Conservation (phyloP, 2,888 invertebrate genomes). For the Dryobota labecula region DNA sequence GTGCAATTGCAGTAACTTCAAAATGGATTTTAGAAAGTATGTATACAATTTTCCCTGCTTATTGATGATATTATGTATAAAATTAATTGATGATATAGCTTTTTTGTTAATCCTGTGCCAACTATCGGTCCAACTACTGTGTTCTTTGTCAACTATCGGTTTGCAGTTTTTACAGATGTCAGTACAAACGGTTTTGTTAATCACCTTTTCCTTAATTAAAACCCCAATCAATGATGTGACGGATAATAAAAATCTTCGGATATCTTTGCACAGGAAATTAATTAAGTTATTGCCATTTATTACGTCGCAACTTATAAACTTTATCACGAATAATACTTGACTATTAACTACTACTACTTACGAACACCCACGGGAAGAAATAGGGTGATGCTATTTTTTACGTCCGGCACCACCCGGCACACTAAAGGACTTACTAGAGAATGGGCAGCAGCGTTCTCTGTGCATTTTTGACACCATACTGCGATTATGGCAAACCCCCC, state of each 20-base stretch:
- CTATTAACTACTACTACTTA: too few relatives aligned
- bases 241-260: not conserved
- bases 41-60: too few relatives aligned
- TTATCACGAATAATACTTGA: constrained; percentile 8
- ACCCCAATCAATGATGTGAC: constrained; percentile 8
- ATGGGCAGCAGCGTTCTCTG: too few relatives aligned
- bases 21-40: not conserved
- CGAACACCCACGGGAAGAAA: too few relatives aligned
- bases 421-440: too few relatives aligned
- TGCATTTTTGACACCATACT: too few relatives aligned
- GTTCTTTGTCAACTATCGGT: not conserved
- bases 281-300: not conserved
- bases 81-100: not conserved
- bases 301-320: constrained; percentile 4
- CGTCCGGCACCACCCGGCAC: too few relatives aligned
- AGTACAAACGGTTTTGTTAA: constrained; percentile 9
- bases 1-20: not conserved
- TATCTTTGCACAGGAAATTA: not conserved
- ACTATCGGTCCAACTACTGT: too few relatives aligned
- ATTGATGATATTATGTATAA: not conserved
- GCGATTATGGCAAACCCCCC: too few relatives aligned
- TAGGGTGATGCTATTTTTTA: too few relatives aligned
- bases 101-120: not conserved
- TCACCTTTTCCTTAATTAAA: not conserved
- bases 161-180: not conserved